Evolutionary conservation across 2,113 vertebrate species (phyloP), one percentile per base, ranked within the genome.

Genomic region (Capricornis sumatraensis): DNA sequence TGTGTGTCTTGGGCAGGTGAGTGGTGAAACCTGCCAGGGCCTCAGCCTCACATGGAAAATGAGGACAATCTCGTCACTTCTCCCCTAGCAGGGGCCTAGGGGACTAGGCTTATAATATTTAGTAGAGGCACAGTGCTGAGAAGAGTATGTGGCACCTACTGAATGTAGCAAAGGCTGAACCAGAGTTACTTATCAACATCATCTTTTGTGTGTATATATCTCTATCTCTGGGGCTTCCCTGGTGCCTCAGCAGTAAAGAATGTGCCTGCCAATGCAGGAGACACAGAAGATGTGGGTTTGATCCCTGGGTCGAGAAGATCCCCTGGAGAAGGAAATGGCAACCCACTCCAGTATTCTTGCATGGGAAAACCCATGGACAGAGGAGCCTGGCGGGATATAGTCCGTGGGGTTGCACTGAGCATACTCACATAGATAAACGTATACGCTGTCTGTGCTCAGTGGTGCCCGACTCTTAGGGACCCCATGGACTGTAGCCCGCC

Each of bases 401-500:
- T 4, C 71, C 12, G 25, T 2, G 23, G 11, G 71, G 71, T 14
- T 6, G 23, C 5, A 43, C 11, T 71, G 67, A 40, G 9, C 19
- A 40, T 9, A 71, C 67, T 23, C 64, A 11, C 19, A 40, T 23
- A 67, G 1, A 6, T 5, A 71, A 40, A 40, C 11, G n/a, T 5
- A 36, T 11, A 71, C 0, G 15, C 15, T 17, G 62, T 64, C 33
- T 10, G 64, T 21, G 17, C n/a, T 36, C n/a, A 71, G 67, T 2
- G 23, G n/a, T 12, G 19, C 19, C n/a, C 0, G 5, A 71, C 10
- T 71, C 67, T 71, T 40, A 3, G 67, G 9, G 10, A 36, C n/a
- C n/a, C 10, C 5, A 5, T 23, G n/a, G 67, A 71, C 67, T 71
- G 64, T 6, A 40, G 67, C 67, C n/a, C 0, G 1, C 19, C 67